Conservation (phyloP, 1,140 invertebrate genomes). For the Aphaenogaster floridana region DNA sequence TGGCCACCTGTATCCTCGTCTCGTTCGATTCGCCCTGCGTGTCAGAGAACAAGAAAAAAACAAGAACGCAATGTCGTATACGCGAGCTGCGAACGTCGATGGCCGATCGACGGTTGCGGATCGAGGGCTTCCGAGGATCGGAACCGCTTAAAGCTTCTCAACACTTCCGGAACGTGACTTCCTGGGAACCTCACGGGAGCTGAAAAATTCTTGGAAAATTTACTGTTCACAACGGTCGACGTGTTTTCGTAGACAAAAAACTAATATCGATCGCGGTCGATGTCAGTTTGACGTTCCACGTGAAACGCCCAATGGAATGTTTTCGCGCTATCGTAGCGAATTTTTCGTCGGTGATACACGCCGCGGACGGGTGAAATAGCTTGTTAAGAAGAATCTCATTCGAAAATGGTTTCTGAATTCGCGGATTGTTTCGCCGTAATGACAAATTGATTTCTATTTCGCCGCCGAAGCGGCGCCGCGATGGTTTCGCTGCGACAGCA, state of each 20-base stretch:
- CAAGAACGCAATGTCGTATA: constrained; percentile 70
- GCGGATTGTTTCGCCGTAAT: background rate
- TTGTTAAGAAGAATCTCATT: background rate
- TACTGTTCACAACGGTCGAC: background rate
- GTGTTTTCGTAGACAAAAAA: background rate
- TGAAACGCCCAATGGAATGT: background rate
- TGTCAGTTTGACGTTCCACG: background rate
- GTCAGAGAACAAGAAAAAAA: constrained; percentile 79
- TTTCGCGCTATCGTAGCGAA: background rate
- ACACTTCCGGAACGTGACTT: background rate
- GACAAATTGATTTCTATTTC: background rate
- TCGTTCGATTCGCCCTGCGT: constrained; percentile 93
- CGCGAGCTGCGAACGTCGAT: constrained; percentile 27
- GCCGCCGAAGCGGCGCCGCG: background rate
- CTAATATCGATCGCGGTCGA: background rate
- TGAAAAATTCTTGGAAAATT: background rate
- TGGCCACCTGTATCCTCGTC: constrained; percentile 93
- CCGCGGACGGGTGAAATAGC: background rate
- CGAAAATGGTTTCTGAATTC: background rate
- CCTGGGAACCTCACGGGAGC: too few species aligned
- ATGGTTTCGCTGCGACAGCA: constrained; percentile 1
- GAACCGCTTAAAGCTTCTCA: background rate
- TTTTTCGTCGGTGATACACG: background rate
- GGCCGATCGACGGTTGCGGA: background rate
- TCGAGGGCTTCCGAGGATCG: constrained; percentile 4